These are phyloP conservation scores for Cebidichthys violaceus DNA, from an alignment of 2,113 vertebrate species.

Conservation along the genomic window DNA sequence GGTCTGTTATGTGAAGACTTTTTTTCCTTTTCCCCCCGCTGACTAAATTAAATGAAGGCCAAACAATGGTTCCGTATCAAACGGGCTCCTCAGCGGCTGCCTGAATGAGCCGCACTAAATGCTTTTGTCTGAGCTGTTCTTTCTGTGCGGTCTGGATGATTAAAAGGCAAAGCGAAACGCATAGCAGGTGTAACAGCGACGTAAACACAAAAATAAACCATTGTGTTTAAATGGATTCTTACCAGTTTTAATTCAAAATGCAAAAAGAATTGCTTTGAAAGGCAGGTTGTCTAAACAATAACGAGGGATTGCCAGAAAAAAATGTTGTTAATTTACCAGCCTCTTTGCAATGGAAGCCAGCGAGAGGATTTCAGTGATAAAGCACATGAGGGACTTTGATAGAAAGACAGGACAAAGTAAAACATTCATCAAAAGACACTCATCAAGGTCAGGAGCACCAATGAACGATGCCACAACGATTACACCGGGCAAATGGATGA, in stretches of 20 bases:
- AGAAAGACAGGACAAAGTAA: not conserved
- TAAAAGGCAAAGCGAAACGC: not conserved
- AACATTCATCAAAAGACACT: not conserved
- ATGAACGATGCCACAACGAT: not conserved
- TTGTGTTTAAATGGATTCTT: not conserved
- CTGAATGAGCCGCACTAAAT: conserved; percentile 6
- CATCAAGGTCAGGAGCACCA: conserved; percentile 45
- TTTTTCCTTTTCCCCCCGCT: not conserved
- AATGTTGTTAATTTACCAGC: not conserved
- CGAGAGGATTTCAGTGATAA: conserved; percentile 4
- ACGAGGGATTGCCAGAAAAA: too few species aligned
- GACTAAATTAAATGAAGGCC: conserved; percentile 15
- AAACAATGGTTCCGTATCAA: conserved; percentile 27
- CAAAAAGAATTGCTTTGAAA: not conserved
- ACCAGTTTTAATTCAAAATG: not conserved
- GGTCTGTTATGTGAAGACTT: conserved; percentile 19
- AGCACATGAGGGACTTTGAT: not conserved
- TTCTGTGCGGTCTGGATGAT: conserved; percentile 6
- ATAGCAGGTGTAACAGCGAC: not conserved
- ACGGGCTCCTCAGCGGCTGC: not conserved
- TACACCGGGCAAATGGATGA: conserved; percentile 4
- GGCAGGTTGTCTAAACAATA: not conserved
- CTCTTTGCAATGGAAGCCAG: not conserved
- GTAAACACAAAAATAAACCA: not conserved
- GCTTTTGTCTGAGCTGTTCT: not conserved